Evolutionary conservation across 53 echinoderm and acorn worm genomes (phyloP).

Genomic region (Henricia sp.): DNA sequence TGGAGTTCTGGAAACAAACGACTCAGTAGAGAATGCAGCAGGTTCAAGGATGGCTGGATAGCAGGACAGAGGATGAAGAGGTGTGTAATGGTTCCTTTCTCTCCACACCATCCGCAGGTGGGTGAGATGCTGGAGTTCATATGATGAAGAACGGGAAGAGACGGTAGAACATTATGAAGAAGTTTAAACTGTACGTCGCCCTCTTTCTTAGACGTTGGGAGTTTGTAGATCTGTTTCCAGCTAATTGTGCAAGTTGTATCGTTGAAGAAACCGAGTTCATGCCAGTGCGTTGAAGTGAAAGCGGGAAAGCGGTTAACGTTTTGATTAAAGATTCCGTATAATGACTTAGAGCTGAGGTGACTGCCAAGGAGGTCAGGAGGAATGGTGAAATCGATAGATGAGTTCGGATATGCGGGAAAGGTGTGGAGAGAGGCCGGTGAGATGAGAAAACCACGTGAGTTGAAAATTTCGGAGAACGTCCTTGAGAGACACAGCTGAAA

Average conservation of each 20-base stretch:
- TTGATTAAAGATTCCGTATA: not conserved
- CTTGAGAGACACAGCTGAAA: not conserved
- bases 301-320: not conserved
- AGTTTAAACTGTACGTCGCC: constrained; percentile 13
- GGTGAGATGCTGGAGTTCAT: not conserved
- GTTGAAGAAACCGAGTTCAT: not conserved
- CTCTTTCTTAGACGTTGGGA: constrained; percentile 16
- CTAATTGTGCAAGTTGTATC: not conserved
- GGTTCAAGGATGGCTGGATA: not conserved
- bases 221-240: not conserved
- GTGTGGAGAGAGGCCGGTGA: not conserved
- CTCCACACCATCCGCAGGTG: constrained; percentile 32
- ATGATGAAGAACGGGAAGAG: not conserved
- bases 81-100: constrained; percentile 29
- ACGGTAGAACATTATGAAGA: not conserved
- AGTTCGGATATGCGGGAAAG: not conserved
- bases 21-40: constrained; percentile 4
- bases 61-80: constrained; percentile 43
- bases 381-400: not conserved
- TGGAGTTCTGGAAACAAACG: not conserved
- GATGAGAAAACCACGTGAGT: not conserved
- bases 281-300: not conserved
- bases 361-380: not conserved
- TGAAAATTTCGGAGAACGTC: not conserved
- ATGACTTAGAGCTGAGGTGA: not conserved